Conservation (phyloP, 2,888 invertebrate genomes). For the Cephus rjabovi region DNA sequence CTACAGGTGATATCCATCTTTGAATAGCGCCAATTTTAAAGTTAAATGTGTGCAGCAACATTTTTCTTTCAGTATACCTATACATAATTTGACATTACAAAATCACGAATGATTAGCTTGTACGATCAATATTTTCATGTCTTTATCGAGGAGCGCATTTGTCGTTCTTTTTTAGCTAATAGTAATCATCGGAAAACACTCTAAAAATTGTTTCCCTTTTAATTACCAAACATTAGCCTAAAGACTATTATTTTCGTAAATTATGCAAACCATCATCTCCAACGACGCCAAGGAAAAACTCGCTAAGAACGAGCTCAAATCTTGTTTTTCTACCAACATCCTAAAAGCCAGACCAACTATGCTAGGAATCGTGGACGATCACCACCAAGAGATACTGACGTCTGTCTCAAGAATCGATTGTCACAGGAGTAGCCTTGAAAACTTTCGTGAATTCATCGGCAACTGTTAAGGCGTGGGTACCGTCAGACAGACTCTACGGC, state of each 20-base stretch:
- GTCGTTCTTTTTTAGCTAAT: neutral
- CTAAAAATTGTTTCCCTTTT: neutral
- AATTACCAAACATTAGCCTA: neutral
- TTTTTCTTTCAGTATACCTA: neutral
- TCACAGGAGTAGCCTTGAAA: neutral
- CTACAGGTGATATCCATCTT: neutral
- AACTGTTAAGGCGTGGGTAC: neutral
- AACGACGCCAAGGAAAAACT: neutral
- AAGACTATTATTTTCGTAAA: neutral
- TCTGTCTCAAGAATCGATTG: no score
- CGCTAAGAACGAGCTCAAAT: neutral
- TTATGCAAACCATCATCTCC: neutral
- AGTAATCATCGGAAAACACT: neutral
- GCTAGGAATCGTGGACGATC: neutral
- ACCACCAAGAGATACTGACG: neutral
- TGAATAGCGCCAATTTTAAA: constrained; percentile 1
- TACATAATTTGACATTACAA: neutral
- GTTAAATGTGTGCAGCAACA: neutral
- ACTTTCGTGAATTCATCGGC: neutral
- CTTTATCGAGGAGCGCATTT: neutral
- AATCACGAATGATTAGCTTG: neutral
- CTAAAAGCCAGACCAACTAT: neutral
- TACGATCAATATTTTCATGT: neutral
- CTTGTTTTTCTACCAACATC: neutral
- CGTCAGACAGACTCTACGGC: neutral